A percentile compares a stretch with the other conserved stretches of the same genome.
Evolutionary conservation across 1,140 invertebrate species (phyloP).

Genomic region (Zaprionus inermis): DNA sequence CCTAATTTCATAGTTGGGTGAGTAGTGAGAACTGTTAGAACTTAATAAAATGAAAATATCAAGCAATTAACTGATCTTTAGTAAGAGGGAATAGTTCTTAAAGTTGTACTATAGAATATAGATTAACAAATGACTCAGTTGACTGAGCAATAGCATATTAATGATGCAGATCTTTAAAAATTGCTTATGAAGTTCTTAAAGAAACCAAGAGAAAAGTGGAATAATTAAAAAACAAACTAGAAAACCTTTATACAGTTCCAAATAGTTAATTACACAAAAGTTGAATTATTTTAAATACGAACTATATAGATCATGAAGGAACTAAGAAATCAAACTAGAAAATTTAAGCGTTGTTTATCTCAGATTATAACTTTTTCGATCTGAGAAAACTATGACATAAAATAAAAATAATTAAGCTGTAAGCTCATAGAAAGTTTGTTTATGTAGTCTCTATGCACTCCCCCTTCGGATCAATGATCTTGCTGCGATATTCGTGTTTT

Average conservation of each 20-base stretch:
- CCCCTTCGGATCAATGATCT: conserved; percentile 57
- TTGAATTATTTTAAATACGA: not conserved
- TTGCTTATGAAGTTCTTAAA: not conserved
- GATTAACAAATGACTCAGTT: not conserved
- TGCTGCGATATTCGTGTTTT: conserved; percentile 24
- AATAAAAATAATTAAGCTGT: not conserved
- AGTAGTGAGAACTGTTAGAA: not conserved
- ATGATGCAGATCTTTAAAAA: not conserved
- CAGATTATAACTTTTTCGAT: no score
- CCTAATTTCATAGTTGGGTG: not conserved
- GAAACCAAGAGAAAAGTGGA: not conserved
- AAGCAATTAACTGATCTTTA: not conserved
- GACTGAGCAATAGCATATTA: not conserved
- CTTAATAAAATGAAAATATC: conserved; percentile 1
- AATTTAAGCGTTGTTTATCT: no score
- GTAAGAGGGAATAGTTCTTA: not conserved
- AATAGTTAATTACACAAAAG: not conserved
- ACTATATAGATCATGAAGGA: not conserved
- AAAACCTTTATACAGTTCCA: not conserved
- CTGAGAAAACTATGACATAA: no score
- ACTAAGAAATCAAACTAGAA: not conserved
- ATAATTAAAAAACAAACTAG: not conserved
- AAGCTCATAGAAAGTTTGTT: not conserved
- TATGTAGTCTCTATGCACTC: not conserved
- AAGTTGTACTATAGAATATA: not conserved